Conservation (phyloP, 2,797 vertebrate genomes). For the Sphenodon punctatus region DNA sequence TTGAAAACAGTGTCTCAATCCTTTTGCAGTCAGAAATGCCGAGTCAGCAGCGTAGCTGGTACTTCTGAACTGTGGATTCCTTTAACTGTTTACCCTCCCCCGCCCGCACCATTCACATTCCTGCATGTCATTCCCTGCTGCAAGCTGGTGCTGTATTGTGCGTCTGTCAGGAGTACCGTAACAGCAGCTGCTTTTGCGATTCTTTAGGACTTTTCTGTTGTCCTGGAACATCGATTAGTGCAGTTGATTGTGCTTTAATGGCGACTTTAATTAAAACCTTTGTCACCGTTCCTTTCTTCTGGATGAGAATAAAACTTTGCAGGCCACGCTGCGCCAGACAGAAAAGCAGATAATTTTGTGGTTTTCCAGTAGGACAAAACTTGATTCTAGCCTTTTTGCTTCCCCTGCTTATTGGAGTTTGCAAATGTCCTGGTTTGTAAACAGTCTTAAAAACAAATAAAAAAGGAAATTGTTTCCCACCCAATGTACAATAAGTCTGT, state of each 20-base stretch:
- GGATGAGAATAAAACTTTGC: neutral
- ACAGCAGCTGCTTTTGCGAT: neutral
- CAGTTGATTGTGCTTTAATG: neutral
- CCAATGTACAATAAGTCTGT: no score
- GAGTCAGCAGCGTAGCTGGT: neutral
- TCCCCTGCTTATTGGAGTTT: neutral
- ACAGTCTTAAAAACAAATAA: no score
- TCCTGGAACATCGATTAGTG: neutral
- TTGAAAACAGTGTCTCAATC: neutral
- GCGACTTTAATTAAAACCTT: neutral
- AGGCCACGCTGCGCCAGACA: neutral
- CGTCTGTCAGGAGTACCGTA: neutral
- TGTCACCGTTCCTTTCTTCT: neutral
- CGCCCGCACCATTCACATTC: neutral
- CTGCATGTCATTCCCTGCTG: neutral
- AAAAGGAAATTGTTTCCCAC: no score
- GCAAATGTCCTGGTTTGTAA: neutral
- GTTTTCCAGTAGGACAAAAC: neutral
- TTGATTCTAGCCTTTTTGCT: no score
- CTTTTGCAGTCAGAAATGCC: rapidly evolving
- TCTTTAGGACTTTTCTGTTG: neutral
- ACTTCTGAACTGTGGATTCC: rapidly evolving
- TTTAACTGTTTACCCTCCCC: neutral
- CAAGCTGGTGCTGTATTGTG: neutral
- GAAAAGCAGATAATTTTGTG: neutral